phyloP scores from a whole-genome alignment of 1,140 invertebrate species.

The Pteromalus puparum region DNA sequence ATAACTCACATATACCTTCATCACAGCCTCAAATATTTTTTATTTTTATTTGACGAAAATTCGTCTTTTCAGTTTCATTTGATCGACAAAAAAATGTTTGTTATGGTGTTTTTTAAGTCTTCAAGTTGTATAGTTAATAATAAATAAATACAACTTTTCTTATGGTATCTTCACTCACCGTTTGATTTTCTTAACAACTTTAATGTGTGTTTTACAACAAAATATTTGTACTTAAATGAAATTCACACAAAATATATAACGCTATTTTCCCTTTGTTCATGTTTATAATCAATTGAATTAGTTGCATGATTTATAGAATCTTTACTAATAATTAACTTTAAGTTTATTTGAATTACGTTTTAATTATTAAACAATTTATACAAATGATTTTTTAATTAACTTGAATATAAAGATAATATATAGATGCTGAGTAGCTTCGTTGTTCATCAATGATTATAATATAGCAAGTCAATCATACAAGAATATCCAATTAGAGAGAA shows the following conservation, averaged over 20 bases:
- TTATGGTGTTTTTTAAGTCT: neutral
- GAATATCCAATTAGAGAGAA: no score
- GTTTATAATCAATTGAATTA: conserved; percentile 15
- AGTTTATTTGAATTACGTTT: neutral
- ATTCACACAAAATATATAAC: neutral
- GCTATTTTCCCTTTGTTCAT: neutral
- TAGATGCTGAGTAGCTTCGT: neutral
- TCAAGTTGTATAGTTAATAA: neutral
- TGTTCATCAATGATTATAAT: neutral
- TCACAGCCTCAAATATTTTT: neutral
- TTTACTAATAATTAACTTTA: conserved; percentile 16
- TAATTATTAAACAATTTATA: no score
- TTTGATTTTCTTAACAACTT: neutral
- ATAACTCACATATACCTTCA: neutral
- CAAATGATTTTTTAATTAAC: no score
- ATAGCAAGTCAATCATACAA: no score
- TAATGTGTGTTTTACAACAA: neutral
- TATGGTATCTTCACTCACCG: neutral
- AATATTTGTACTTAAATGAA: no score
- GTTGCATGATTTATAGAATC: conserved; percentile 22
- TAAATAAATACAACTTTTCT: neutral
- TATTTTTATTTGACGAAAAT: neutral
- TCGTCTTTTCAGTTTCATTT: neutral
- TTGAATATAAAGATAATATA: neutral
- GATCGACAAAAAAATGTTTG: conserved; percentile 15